Conservation (phyloP, 2,888 invertebrate species). For the Pyrrhia umbra region DNA sequence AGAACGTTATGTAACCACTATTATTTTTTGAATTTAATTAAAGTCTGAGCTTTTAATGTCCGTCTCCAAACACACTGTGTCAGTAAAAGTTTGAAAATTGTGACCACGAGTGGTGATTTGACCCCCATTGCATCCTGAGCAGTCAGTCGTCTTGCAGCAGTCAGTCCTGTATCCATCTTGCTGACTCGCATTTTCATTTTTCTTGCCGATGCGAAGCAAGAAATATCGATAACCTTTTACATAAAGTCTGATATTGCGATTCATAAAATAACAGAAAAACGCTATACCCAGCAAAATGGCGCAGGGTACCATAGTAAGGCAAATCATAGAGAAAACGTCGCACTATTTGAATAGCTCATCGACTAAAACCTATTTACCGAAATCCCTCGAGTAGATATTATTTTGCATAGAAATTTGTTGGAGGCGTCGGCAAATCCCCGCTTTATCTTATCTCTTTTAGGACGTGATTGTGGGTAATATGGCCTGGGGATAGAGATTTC, state of each 20-base stretch:
- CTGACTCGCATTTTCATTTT: too few relatives aligned
- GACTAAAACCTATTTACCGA: constrained; percentile 60
- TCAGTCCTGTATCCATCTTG: too few relatives aligned
- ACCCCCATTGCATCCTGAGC: too few relatives aligned
- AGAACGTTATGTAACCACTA: not conserved
- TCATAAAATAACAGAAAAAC: not conserved
- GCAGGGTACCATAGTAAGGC: not conserved
- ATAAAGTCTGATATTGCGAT: too few relatives aligned
- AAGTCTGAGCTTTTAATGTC: not conserved
- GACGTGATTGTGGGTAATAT: constrained; percentile 58
- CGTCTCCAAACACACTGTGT: not conserved
- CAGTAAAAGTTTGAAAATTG: too few relatives aligned
- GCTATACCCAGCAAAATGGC: not conserved
- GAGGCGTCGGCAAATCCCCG: constrained; percentile 52
- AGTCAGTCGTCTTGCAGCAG: too few relatives aligned
- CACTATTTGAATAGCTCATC: constrained; percentile 47
- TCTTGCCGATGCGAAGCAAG: too few relatives aligned
- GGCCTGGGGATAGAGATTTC: constrained; percentile 28
- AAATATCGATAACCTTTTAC: too few relatives aligned
- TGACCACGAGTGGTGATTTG: too few relatives aligned
- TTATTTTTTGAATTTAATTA: constrained; percentile 5
- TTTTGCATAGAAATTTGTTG: constrained; percentile 64
- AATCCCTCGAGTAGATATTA: constrained; percentile 60
- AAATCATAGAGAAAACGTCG: constrained; percentile 36
- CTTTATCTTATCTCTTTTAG: constrained; percentile 59